Conservation (phyloP, 2,888 invertebrate species). For the Amphipoea lucens region DNA sequence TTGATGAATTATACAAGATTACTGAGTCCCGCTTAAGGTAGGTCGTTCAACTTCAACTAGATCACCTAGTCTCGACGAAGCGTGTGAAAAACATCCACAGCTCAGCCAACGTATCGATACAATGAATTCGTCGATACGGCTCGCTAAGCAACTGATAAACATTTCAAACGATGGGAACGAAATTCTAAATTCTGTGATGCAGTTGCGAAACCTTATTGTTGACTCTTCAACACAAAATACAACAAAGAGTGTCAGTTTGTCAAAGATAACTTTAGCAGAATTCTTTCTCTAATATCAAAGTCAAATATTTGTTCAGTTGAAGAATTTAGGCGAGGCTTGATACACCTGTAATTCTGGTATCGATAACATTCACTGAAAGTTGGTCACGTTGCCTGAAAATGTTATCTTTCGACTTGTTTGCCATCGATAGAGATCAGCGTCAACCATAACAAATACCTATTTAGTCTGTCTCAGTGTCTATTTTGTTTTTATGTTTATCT, state of each 20-base stretch:
- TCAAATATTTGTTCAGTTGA: slow-evolving; percentile 72
- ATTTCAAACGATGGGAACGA: slow-evolving; percentile 73
- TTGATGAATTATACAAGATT: slow-evolving; percentile 76
- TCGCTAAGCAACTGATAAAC: slow-evolving; percentile 79
- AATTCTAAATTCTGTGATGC: slow-evolving; percentile 69
- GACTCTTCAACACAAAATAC: slow-evolving; percentile 64
- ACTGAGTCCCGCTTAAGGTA: slow-evolving; percentile 72
- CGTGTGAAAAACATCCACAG: slow-evolving; percentile 78
- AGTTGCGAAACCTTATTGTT: slow-evolving; percentile 77
- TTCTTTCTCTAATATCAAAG: slow-evolving; percentile 63
- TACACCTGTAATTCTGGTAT: slow-evolving; percentile 63
- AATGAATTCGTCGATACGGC: slow-evolving; percentile 75
- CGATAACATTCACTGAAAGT: slow-evolving; percentile 65
- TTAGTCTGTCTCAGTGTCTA: slow-evolving; percentile 11
- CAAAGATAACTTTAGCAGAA: slow-evolving; percentile 63
- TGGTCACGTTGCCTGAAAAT: slow-evolving; percentile 63
- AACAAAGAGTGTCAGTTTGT: slow-evolving; percentile 70
- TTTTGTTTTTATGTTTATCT: slow-evolving; percentile 25
- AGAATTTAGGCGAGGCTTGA: slow-evolving; percentile 67
- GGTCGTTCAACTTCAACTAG: slow-evolving; percentile 83
- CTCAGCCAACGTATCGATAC: slow-evolving; percentile 69
- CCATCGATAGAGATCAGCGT: slow-evolving; percentile 48
- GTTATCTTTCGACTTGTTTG: slow-evolving; percentile 67
- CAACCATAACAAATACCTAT: slow-evolving; percentile 29
- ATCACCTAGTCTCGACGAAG: slow-evolving; percentile 72